phyloP scores from a whole-genome alignment of 1,140 invertebrate genomes.

The Lepidurus apus region DNA sequence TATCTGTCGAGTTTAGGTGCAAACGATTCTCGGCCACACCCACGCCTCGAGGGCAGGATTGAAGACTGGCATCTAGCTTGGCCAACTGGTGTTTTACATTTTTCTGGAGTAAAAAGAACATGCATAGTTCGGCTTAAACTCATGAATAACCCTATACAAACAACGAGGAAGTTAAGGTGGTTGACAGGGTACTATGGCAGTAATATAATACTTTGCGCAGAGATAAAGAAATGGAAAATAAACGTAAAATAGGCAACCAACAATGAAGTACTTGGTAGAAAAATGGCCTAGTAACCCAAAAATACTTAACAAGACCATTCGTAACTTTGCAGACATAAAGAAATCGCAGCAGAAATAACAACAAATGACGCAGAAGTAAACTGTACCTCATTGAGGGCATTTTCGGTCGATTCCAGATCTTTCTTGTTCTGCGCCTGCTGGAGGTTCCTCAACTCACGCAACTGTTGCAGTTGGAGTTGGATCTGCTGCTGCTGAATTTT shows the following conservation, averaged over 20 bases:
- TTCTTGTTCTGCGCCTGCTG: constrained; percentile 31
- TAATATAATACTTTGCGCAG: too few species aligned
- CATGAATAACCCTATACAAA: neutral
- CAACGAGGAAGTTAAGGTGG: too few species aligned
- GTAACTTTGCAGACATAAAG: too few species aligned
- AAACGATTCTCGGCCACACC: neutral
- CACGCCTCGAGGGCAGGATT: neutral
- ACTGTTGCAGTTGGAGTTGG: constrained; percentile 44
- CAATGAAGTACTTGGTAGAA: too few species aligned
- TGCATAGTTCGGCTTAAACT: neutral
- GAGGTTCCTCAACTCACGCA: constrained; percentile 38
- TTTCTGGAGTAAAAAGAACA: neutral
- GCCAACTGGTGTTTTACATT: neutral
- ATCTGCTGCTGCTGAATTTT: constrained; percentile 57
- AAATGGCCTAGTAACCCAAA: too few species aligned
- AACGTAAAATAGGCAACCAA: too few species aligned
- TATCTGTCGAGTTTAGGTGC: neutral
- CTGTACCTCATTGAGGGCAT: neutral
- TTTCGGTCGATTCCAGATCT: neutral
- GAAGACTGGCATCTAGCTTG: neutral
- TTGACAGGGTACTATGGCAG: too few species aligned
- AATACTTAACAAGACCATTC: too few species aligned
- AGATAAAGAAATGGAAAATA: too few species aligned
- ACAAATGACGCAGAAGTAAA: too few species aligned
- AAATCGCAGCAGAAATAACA: too few species aligned